Evolutionary conservation across 2,888 invertebrate species (phyloP), one percentile per base, ranked within the genome.

Genomic region (Epiblema foenella): DNA sequence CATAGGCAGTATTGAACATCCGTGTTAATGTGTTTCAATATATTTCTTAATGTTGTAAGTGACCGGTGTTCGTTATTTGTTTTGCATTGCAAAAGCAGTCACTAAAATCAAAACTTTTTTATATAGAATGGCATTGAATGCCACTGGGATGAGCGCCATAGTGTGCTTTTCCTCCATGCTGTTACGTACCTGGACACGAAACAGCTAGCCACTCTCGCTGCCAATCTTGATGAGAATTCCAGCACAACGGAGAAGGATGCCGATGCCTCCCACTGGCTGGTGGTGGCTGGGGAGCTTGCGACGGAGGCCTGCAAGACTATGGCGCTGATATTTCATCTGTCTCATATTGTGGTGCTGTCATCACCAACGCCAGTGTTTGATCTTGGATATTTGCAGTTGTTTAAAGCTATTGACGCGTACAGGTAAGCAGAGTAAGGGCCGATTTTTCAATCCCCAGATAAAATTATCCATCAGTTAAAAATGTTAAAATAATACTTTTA

Each of bases 351-450:
- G 18, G 85, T 94, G 52, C 80, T 85, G 75, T 95, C 82, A 11
- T 94, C 84, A 72, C 95, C 85, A 73, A 95, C 87, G 74, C 89
- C 83, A 42, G 91, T 86, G 0, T 97, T 98, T 91, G 98, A 99
- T 90, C 94, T 96, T 20, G 96, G 96, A 77, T 96, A 97, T 79
- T 90, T 98, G 62, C 96, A 97, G 81, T 92, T 97, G 71, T 97
- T 98, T 82, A 96, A 97, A 88, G 96, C 97, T 67, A 90, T 98
- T 72, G 97, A 98, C 90, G 94, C 94, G 51, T 95, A 96, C 73
- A 95, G 97, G 97, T 97, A 85, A 85, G 78, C 76, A 15, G 66
- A 17, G 57, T 39, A 0, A 49, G 20, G n/a, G n/a, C n/a, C n/a
- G n/a, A n/a, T n/a, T n/a, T n/a, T n/a, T n/a, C n/a, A n/a, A n/a